Conservation (phyloP, 2,888 invertebrate genomes). For the Polietes domitor region DNA sequence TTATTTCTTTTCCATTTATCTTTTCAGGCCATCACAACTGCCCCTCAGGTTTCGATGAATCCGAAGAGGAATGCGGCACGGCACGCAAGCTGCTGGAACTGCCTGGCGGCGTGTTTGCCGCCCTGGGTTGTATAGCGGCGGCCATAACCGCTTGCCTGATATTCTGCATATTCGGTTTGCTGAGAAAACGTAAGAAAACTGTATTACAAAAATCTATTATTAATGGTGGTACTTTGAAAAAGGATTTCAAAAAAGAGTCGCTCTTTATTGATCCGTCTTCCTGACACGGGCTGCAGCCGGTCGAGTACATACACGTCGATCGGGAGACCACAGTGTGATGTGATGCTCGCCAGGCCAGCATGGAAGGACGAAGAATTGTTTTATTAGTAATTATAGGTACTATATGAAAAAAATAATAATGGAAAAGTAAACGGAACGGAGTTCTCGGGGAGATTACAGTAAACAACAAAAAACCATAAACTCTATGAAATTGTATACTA, state of each 20-base stretch:
- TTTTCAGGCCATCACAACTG: conserved; percentile 82
- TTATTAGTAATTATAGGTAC: conserved; percentile 64
- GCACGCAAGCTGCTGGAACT: conserved; percentile 82
- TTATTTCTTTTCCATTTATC: conserved; percentile 9
- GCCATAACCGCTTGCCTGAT: conserved; percentile 83
- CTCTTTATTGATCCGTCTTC: conserved; percentile 84
- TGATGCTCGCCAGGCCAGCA: conserved; percentile 71
- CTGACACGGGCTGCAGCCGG: conserved; percentile 94
- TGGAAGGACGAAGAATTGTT: conserved; percentile 63
- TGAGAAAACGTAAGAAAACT: conserved; percentile 82
- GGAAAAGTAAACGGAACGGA: conserved; percentile 39
- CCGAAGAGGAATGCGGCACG: conserved; percentile 85
- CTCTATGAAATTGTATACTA: conserved; percentile 63
- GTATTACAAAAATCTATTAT: conserved; percentile 82
- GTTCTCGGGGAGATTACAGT: conserved; percentile 60
- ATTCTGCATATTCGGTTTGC: conserved; percentile 84
- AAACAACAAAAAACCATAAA: conserved; percentile 40
- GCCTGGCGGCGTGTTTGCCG: conserved; percentile 82
- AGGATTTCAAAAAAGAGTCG: conserved; percentile 83
- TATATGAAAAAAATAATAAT: conserved; percentile 39
- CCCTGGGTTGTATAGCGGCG: conserved; percentile 83
- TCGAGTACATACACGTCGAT: conserved; percentile 96
- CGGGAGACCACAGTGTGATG: conserved; percentile 95
- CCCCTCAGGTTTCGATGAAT: conserved; percentile 87
- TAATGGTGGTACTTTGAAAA: conserved; percentile 82